Percentiles rank a stretch among this genome's conserved stretches.
Conservation (phyloP, 2,797 vertebrate species). For the Chanos chanos region DNA sequence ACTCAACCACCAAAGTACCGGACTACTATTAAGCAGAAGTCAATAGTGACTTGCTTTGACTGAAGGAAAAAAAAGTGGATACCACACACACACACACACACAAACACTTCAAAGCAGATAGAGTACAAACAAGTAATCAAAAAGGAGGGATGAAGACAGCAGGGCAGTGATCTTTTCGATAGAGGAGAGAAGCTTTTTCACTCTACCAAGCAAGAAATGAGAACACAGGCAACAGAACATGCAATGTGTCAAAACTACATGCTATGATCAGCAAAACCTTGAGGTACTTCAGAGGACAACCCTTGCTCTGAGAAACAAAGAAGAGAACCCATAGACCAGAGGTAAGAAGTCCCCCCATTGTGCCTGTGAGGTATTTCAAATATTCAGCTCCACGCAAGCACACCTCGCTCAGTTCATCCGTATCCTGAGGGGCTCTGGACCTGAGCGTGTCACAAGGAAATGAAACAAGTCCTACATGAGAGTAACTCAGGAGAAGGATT, state of each 20-base stretch:
- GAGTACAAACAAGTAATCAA: conserved; percentile 20
- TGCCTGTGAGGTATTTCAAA: too few relatives aligned
- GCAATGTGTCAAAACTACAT: conserved; percentile 1
- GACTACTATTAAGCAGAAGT: too few relatives aligned
- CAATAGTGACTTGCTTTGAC: too few relatives aligned
- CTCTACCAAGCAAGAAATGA: neutral
- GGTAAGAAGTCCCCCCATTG: too few relatives aligned
- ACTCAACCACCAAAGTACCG: too few relatives aligned
- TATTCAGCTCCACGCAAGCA: too few relatives aligned
- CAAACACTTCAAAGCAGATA: conserved; percentile 11
- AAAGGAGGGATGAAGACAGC: neutral
- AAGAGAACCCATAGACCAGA: conserved; percentile 5
- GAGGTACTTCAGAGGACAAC: conserved; percentile 10
- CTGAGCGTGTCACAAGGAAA: too few relatives aligned
- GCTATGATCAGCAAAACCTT: conserved; percentile 13
- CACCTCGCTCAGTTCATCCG: too few relatives aligned
- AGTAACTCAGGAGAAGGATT: too few relatives aligned
- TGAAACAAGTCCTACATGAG: too few relatives aligned
- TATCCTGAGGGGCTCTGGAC: too few relatives aligned
- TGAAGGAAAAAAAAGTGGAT: too few relatives aligned
- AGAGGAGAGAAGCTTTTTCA: conserved; percentile 3
- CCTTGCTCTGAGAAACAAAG: neutral
- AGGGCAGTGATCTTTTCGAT: conserved; percentile 9
- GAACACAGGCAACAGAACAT: neutral
- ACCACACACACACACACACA: neutral